These are phyloP conservation scores for Lycodopsis pacificus DNA, from an alignment of 2,797 vertebrate genomes.

Conservation along the genomic window DNA sequence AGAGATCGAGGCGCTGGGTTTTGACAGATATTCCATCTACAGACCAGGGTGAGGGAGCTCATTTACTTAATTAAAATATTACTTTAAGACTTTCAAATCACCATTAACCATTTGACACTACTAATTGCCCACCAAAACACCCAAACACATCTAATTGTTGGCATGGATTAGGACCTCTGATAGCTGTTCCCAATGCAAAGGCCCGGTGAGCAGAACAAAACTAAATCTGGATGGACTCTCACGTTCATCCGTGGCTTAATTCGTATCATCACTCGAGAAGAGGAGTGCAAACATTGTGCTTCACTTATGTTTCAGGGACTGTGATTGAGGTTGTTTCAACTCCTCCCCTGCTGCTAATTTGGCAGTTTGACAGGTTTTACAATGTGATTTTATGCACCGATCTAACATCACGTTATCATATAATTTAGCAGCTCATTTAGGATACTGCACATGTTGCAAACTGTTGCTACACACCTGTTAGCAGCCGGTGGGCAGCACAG, in stretches of 20 bases:
- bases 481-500: background rate
- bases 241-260: background rate
- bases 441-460: too few relatives aligned
- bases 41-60: slow-evolving; percentile 85
- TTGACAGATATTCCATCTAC: slow-evolving; percentile 85
- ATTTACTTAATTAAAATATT: background rate
- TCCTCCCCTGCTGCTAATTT: background rate
- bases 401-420: too few relatives aligned
- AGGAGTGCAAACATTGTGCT: background rate
- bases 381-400: too few relatives aligned
- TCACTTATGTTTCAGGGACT: background rate
- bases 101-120: background rate
- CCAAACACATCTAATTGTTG: background rate
- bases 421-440: too few relatives aligned
- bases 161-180: background rate
- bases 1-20: slow-evolving; percentile 80
- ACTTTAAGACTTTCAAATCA: background rate
- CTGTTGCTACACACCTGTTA: too few relatives aligned
- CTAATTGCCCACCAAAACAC: too few relatives aligned
- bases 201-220: background rate
- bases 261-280: background rate
- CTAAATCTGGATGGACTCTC: background rate
- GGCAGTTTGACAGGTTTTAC: background rate
- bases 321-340: background rate
- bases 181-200: background rate